Conservation (phyloP, 2,797 vertebrate species). For the Chaetophractus vellerosus region DNA sequence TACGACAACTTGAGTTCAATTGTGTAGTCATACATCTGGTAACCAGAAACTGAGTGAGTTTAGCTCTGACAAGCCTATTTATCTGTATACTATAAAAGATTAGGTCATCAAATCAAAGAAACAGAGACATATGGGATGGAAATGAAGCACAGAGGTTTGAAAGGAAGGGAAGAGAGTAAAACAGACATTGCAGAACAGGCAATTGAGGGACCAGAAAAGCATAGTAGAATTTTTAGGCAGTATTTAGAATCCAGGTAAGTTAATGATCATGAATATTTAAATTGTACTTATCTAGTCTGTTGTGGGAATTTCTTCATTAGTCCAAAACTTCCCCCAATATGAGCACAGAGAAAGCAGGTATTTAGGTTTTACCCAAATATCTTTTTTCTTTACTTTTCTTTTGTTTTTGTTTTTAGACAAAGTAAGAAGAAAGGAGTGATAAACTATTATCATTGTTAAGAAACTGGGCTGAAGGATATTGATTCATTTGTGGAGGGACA, state of each 20-base stretch:
- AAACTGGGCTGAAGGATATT: not conserved
- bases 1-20: too few relatives aligned
- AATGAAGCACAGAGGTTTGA: not conserved
- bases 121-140: not conserved
- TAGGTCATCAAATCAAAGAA: not conserved
- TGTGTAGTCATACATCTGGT: not conserved
- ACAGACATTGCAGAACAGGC: not conserved
- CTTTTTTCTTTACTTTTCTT: not conserved
- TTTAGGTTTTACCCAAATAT: not conserved
- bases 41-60: not conserved
- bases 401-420: not conserved
- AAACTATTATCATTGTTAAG: not conserved
- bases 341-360: not conserved
- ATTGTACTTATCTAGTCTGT: not conserved
- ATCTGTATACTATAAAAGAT: not conserved
- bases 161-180: not conserved
- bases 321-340: not conserved
- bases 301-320: not conserved
- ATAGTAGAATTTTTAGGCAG: not conserved
- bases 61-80: not conserved
- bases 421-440: not conserved
- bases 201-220: not conserved
- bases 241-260: not conserved
- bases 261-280: slow-evolving; percentile 1
- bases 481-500: not conserved